Evolutionary conservation across 1,140 invertebrate species (phyloP), one percentile per base, ranked within the genome.

Genomic region (Diachasmimorpha longicaudata): DNA sequence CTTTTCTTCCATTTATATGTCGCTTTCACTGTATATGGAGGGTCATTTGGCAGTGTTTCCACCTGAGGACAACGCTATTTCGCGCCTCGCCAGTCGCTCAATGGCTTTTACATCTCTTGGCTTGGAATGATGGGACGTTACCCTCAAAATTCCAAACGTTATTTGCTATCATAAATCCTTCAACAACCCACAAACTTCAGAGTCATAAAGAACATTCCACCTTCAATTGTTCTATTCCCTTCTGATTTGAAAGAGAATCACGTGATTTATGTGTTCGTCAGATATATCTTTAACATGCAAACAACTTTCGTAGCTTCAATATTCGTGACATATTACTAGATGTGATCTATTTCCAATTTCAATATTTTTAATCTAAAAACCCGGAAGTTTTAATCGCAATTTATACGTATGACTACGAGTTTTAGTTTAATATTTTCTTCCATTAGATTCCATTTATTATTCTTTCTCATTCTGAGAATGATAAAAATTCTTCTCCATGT

Each of bases 21-120:
- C 2, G n/a, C n/a, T 52, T 52, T 16, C 21, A 5, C 5, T 23
- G 19, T 1, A 63, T 55, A 21, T 55, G 48, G 48, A 55, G 39
- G 37, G 48, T 66, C 55, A 13, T 42, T 42, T 36, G 25, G 13
- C 39, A 46, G 63, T 67, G 58, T 42, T 70, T 70, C 25, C 68
- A 75, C 67, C 74, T 75, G 74, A 39, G 58, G 21, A 63, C 52
- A 42, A 75, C 70, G 36, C 23, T 70, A 75, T 70, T 75, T 75
- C 36, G 74, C 73, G 73, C 73, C 55, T 69, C 46, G 67, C 48
- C 63, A 25, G 23, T 63, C 44, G 36, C 72, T 67, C 63, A 25
- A 31, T 63, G 48, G 71, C 55, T 72, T 58, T 23, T 21, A 63
- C 52, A 52, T 63, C 71, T 58, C 52, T 72, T 72, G 31, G 39